A percentile compares a stretch with the other conserved stretches of the same genome.
Conservation (phyloP, 2,888 invertebrate species). For the Argyresthia goedartella region DNA sequence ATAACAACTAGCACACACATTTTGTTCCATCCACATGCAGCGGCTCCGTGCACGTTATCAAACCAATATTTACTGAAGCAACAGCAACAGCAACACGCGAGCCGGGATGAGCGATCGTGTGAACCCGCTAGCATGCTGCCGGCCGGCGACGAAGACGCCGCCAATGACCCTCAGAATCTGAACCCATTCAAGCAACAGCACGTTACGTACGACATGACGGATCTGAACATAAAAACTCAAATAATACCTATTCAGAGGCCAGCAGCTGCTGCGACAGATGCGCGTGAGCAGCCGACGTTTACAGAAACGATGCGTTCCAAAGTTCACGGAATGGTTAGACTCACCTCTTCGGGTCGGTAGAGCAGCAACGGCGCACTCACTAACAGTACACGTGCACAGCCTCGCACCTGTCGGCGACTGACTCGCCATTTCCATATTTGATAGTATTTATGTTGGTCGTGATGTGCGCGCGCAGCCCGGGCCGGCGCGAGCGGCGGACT, state of each 20-base stretch:
- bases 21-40: constrained; percentile 22
- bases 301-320: constrained; percentile 18
- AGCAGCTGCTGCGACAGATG: constrained; percentile 67
- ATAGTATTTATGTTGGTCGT: constrained; percentile 6
- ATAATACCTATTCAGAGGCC: constrained; percentile 45
- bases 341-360: constrained; percentile 40
- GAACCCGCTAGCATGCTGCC: constrained; percentile 24
- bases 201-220: constrained; percentile 29
- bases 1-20: constrained; percentile 55
- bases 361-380: constrained; percentile 60
- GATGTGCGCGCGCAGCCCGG: constrained; percentile 60
- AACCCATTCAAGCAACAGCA: constrained; percentile 26
- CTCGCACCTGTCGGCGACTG: constrained; percentile 68
- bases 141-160: neutral
- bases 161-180: constrained; percentile 19
- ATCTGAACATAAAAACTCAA: constrained; percentile 32
- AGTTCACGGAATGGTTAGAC: constrained; percentile 30
- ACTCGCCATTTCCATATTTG: constrained; percentile 57
- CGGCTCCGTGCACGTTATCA: constrained; percentile 38
- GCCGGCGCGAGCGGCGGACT: constrained; percentile 28
- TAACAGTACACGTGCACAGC: constrained; percentile 67
- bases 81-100: constrained; percentile 46
- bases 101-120: constrained; percentile 35
- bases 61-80: constrained; percentile 57
- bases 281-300: constrained; percentile 12